These are phyloP conservation scores for Carassius auratus DNA, from an alignment of 2,113 vertebrate species.

Conservation along the genomic window DNA sequence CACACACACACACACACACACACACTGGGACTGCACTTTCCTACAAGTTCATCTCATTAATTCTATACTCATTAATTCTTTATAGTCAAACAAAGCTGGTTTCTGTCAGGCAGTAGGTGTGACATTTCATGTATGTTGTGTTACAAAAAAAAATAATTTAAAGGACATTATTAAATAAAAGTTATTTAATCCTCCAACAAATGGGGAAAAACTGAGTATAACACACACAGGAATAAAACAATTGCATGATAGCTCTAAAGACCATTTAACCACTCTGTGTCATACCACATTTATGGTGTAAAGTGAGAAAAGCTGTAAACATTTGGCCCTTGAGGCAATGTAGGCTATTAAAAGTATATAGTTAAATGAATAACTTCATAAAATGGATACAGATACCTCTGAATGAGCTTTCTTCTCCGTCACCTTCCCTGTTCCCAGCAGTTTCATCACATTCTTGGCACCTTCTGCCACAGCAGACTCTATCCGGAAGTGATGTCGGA, in stretches of 20 bases:
- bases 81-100: background rate
- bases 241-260: background rate
- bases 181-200: background rate
- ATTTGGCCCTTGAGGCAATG: background rate
- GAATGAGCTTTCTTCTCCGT: slow-evolving; percentile 96
- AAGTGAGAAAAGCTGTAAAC: background rate
- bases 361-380: slow-evolving; percentile 2
- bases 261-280: background rate
- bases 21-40: background rate
- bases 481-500: slow-evolving; percentile 96
- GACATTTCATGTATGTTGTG: background rate
- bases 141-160: background rate
- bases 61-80: too few relatives aligned
- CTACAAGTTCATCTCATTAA: background rate
- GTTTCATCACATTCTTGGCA: slow-evolving; percentile 99
- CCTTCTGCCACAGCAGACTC: slow-evolving; percentile 97
- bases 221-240: background rate
- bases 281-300: background rate
- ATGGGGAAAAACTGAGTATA: background rate
- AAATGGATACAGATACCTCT: slow-evolving; percentile 74
- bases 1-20: too few relatives aligned
- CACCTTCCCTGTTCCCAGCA: slow-evolving; percentile 94
- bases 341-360: background rate
- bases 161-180: background rate
- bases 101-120: background rate